A percentile compares a stretch with the other conserved stretches of the same genome.
These are phyloP conservation scores for Sebastes steindachneri DNA, from an alignment of 2,797 vertebrate species.

Conservation along the genomic window DNA sequence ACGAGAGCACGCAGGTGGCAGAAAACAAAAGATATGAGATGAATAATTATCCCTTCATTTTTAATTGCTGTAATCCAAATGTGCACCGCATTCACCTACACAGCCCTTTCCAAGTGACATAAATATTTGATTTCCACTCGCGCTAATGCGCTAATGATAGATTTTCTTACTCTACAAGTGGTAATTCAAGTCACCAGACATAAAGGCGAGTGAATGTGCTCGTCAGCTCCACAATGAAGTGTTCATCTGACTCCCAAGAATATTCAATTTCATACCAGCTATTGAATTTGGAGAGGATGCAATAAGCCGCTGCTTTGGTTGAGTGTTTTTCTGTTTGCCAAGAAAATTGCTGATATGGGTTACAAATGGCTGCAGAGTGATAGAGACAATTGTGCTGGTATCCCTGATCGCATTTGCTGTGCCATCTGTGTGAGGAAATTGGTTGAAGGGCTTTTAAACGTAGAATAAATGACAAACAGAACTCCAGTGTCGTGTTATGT, in stretches of 20 bases:
- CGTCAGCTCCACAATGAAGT: constrained; percentile 29
- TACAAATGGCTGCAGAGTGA: constrained; percentile 61
- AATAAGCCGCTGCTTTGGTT: constrained; percentile 50
- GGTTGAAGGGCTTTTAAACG: constrained; percentile 65
- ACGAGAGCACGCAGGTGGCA: constrained; percentile 17
- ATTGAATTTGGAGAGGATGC: constrained; percentile 62
- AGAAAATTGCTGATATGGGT: constrained; percentile 63
- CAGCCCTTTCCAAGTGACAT: constrained; percentile 45
- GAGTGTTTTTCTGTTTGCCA: constrained; percentile 63
- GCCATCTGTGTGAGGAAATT: constrained; percentile 70
- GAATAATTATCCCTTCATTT: constrained; percentile 59
- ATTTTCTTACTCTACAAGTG: constrained; percentile 44
- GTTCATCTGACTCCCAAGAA: constrained; percentile 52
- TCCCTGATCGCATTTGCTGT: constrained; percentile 60
- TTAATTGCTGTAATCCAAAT: constrained; percentile 57
- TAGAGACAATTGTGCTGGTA: constrained; percentile 59
- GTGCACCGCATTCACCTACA: constrained; percentile 30
- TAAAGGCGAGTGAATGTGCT: constrained; percentile 44
- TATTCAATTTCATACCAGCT: constrained; percentile 60
- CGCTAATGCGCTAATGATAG: constrained; percentile 60
- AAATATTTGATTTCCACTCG: constrained; percentile 55
- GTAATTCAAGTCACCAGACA: constrained; percentile 52
- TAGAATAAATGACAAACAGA: constrained; percentile 57
- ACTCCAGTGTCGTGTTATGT: constrained; percentile 10
- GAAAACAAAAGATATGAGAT: constrained; percentile 36